phyloP scores from a whole-genome alignment of 2,888 invertebrate species.

The Rhagium mordax region DNA sequence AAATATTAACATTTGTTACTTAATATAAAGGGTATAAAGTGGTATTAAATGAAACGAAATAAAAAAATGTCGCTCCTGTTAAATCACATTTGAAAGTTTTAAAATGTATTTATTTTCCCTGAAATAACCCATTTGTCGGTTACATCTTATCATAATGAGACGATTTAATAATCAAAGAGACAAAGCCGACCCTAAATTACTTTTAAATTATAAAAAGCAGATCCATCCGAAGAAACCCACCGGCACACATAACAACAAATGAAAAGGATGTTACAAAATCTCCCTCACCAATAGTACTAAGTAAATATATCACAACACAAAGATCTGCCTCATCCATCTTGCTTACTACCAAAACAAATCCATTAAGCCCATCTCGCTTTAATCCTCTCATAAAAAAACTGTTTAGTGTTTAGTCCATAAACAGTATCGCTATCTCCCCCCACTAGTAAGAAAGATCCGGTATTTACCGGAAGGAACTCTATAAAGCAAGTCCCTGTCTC shows the following conservation, averaged over 20 bases:
- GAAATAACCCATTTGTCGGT: slow-evolving; percentile 9
- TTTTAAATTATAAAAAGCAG: slow-evolving; percentile 58
- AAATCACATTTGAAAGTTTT: background rate
- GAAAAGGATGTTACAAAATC: slow-evolving; percentile 59
- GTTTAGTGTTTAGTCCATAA: slow-evolving; percentile 69
- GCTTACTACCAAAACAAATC: slow-evolving; percentile 65
- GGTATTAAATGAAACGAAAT: too few species aligned
- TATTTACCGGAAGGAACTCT: slow-evolving; percentile 57
- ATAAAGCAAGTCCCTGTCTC: slow-evolving; percentile 43
- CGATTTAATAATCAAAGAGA: slow-evolving; percentile 43
- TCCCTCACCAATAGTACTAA: slow-evolving; percentile 60
- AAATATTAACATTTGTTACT: too few species aligned
- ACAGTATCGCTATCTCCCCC: slow-evolving; percentile 68
- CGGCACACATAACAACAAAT: slow-evolving; percentile 53
- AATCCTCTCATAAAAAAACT: slow-evolving; percentile 68
- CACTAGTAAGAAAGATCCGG: slow-evolving; percentile 64
- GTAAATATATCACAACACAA: slow-evolving; percentile 62
- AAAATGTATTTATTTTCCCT: background rate
- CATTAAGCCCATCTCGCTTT: slow-evolving; percentile 66
- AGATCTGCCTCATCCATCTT: slow-evolving; percentile 59
- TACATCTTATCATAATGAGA: background rate
- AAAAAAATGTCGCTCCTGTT: too few species aligned
- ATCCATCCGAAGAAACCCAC: slow-evolving; percentile 48
- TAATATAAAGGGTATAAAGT: too few species aligned
- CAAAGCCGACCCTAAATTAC: slow-evolving; percentile 45